Base-by-base conservation (phyloP, 2,113 vertebrate species). In the Emydura subglobosa region DNA sequence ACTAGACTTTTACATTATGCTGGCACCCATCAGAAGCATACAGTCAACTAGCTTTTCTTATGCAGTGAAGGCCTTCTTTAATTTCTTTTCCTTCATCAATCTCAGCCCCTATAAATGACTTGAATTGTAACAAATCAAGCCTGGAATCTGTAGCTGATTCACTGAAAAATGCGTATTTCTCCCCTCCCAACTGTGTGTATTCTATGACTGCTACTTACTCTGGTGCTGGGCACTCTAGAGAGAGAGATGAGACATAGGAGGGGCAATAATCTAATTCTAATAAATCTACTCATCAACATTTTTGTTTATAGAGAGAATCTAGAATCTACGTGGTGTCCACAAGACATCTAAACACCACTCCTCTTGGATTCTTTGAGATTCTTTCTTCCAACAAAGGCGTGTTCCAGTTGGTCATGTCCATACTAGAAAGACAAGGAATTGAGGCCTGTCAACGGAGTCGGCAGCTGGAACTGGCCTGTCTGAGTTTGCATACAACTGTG, bases 331-430 rank as follows among this genome's bases (percentile, higher is more conserved):
- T 2, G 34, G 1, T 2, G 49, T 86, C 90, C 24, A 8, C 29
- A 82, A 49, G 1, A 0, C 19, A 85, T 79, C 21, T 65, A 9
- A 4, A 12, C 4, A 78, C 68, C 31, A 0, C 1, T 1, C 8
- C 13, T 61, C 87, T 6, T 16, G 22, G 39, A 0, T 29, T 27
- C 54, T 44, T 24, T 3, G 4, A 90, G 82, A 44, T 51, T 0
- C 8, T 82, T 53, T 5, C 6, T 2, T n/a, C 19, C 65, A 39
- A 39, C 34, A 72, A 72, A 39, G 19, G 19, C n/a, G 39, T 10
- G n/a, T n/a, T 72, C n/a, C 19, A 72, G 39, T 55, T 47, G 47
- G 5, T 50, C 51, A 59, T 49, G 34, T 88, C 14, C 47, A 11
- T 51, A 10, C 42, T 72, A 59, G 25, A 79, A 85, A 79, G 11